Evolutionary conservation across 2,797 vertebrate genomes (phyloP).

Genomic region (Bufotes viridis): DNA sequence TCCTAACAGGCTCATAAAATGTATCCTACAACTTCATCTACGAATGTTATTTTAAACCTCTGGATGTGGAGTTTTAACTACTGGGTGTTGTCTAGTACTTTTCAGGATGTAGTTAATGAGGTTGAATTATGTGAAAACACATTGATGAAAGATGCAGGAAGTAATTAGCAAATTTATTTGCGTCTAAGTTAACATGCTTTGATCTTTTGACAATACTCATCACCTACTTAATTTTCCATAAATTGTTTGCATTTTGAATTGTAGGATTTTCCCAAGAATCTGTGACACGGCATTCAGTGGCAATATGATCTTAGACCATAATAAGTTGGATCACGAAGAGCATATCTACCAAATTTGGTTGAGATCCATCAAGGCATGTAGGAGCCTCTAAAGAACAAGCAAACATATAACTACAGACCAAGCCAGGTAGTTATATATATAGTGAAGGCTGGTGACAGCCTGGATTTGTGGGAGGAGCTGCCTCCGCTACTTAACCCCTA

Average conservation of each 20-base stretch:
- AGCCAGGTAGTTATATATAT: no score
- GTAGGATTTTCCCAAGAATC: constrained; percentile 41
- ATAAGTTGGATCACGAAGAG: not conserved
- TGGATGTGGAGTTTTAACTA: not conserved
- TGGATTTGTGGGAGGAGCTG: no score
- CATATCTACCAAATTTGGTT: not conserved
- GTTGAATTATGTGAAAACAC: not conserved
- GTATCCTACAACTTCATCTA: not conserved
- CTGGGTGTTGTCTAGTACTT: not conserved
- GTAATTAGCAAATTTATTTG: constrained; percentile 27
- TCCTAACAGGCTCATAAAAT: not conserved
- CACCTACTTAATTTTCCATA: constrained; percentile 23
- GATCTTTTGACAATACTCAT: constrained; percentile 15
- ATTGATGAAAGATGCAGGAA: constrained; percentile 32
- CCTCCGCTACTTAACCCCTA: no score
- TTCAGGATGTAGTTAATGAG: constrained; percentile 24
- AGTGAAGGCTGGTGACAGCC: no score
- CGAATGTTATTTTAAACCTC: not conserved
- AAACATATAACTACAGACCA: no score
- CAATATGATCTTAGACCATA: not conserved
- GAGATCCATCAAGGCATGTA: no score
- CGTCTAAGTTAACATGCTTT: constrained; percentile 13
- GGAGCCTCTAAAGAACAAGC: no score
- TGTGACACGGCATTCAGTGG: not conserved
- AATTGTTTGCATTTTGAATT: constrained; percentile 36